Conservation (phyloP, 2,888 invertebrate species). For the Diogma glabrata region DNA sequence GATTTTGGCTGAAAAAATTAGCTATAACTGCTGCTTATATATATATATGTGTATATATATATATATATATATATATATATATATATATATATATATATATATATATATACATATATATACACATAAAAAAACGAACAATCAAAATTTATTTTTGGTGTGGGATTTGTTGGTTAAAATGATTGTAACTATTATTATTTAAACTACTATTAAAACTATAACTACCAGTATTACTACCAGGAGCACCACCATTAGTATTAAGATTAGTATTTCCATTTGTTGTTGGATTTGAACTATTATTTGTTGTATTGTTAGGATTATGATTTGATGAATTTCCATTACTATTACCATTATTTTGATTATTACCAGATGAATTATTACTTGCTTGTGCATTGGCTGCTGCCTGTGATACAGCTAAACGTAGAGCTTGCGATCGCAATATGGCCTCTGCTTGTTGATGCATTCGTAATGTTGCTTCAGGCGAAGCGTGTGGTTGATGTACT, state of each 20-base stretch:
- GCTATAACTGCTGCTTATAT: too few species aligned
- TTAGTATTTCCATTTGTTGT: neutral
- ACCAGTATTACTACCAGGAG: neutral
- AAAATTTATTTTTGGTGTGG: conserved; percentile 1
- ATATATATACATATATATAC: too few species aligned
- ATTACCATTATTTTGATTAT: too few species aligned
- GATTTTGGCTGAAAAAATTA: too few species aligned
- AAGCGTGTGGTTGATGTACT: conserved; percentile 24
- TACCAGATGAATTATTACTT: conserved; percentile 20
- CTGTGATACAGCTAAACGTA: conserved; percentile 68
- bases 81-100: too few species aligned
- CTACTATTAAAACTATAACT: conserved; percentile 1
- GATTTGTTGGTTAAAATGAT: neutral
- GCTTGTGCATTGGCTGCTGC: conserved; percentile 45
- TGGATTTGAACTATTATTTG: neutral
- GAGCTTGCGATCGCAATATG: conserved; percentile 68
- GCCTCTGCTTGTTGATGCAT: conserved; percentile 78
- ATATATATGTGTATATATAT: too few species aligned
- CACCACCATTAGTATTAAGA: neutral
- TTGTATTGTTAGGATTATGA: neutral
- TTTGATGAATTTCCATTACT: too few species aligned
- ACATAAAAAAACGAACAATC: too few species aligned
- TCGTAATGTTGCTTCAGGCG: conserved; percentile 42
- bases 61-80: too few species aligned
- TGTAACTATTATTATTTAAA: neutral